Percentiles rank a stretch among this genome's conserved stretches.
Evolutionary conservation across 2,888 invertebrate genomes (phyloP).

Genomic region (Drosophila algonquin): DNA sequence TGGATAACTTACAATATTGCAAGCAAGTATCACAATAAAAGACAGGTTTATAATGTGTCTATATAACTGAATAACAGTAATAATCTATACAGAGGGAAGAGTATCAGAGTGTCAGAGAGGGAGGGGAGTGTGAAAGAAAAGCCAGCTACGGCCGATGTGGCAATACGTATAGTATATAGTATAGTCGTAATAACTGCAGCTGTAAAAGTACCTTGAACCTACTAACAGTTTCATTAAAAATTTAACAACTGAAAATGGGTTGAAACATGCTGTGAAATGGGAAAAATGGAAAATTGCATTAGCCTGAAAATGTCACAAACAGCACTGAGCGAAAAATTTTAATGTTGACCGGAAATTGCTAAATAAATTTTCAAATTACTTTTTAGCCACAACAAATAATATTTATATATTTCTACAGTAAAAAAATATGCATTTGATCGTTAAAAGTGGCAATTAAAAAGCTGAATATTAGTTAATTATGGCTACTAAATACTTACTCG

Average conservation of each 20-base stretch:
- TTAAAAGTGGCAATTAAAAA: neutral
- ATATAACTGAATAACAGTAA: slow-evolving; percentile 2
- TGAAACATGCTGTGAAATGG: slow-evolving; percentile 6
- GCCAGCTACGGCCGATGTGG: slow-evolving; percentile 20
- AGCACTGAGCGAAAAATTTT: slow-evolving; percentile 45
- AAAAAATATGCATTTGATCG: too few relatives aligned
- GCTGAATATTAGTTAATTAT: neutral
- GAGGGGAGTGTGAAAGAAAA: neutral
- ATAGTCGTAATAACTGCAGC: slow-evolving; percentile 25
- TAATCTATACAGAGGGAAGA: neutral
- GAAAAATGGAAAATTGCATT: slow-evolving; percentile 56
- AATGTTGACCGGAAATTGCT: neutral
- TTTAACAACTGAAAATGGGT: slow-evolving; percentile 45
- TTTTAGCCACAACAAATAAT: neutral
- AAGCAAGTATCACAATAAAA: too few relatives aligned
- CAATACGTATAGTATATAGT: too few relatives aligned
- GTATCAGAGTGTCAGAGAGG: neutral
- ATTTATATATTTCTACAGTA: neutral
- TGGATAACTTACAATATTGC: too few relatives aligned
- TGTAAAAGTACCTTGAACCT: slow-evolving; percentile 29
- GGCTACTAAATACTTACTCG: neutral
- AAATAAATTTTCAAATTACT: neutral
- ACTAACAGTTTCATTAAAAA: slow-evolving; percentile 33
- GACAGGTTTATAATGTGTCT: neutral
- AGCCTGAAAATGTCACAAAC: slow-evolving; percentile 64